Base-by-base conservation (phyloP, 2,113 vertebrate species). In the Isichthys henryi region DNA sequence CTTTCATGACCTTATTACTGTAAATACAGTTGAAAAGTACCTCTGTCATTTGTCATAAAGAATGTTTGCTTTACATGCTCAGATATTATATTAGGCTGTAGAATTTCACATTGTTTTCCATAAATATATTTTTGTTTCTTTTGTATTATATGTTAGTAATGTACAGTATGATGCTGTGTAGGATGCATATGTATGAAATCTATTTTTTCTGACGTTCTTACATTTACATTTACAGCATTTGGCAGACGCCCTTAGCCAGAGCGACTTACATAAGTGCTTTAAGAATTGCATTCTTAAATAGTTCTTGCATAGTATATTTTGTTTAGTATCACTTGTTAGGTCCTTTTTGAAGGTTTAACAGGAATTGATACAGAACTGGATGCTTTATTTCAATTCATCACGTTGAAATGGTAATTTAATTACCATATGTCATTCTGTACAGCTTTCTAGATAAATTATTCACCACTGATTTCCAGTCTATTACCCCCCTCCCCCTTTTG, bases 81-180 rank as follows among this genome's bases (percentile, higher is more conserved):
- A 39, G 92, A 89, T 93, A 93, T 86, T 91, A 92, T 35, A 77
- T 11, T 77, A 43, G 0, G 58, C 23, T 66, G 45, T 89, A 35
- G 23, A 62, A 53, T 52, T 91, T 92, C 31, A 89, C 89, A 0
- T 13, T 62, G 50, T 91, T 50, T 91, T 95, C 92, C 77, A 92
- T 89, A n/a, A 46, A 90, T 90, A 92, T 84, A 91, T 90, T 90
- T 92, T 86, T 92, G 92, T 91, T 91, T 95, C 93, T 93, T 93
- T 93, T 90, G 93, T 90, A 92, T 92, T 93, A 91, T 27, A 85
- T 93, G 94, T 95, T 93, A 94, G 93, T 93, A 92, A 52, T 93
- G 92, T 89, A 50, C 91, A 91, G 86, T 91, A 31, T 89, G 46
- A n/a, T 80, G 90, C 31, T 90, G 27, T 82, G 39, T n/a, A 43